Conservation (phyloP, 1,140 invertebrate genomes). For the Caerostris darwini region DNA sequence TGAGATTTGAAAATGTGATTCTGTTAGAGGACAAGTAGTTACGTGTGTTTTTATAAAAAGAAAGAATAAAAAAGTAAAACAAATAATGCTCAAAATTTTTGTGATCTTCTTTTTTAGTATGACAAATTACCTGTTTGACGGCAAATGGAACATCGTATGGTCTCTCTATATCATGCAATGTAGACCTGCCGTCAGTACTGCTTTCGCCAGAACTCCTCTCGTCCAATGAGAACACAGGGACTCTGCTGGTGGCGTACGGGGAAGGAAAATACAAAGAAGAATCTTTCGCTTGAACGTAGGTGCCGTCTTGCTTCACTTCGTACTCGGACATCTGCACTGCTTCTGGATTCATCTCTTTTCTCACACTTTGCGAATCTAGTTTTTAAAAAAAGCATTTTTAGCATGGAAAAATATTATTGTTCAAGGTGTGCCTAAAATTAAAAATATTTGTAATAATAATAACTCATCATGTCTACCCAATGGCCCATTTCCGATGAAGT, state of each 20-base stretch:
- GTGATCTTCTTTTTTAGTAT: no score
- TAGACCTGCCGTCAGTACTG: constrained; percentile 71
- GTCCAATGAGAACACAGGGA: constrained; percentile 62
- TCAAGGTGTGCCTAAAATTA: no score
- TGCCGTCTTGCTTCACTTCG: constrained; percentile 69
- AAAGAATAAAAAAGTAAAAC: no score
- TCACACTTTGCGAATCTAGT: constrained; percentile 52
- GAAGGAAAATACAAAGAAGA: constrained; percentile 69
- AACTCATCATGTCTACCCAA: no score
- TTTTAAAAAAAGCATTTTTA: no score
- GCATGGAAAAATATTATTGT: no score
- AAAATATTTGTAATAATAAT: no score
- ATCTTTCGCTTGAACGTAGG: constrained; percentile 62
- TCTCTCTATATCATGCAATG: constrained; percentile 63
- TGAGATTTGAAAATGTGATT: no score
- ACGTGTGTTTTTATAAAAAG: no score
- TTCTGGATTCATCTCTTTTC: constrained; percentile 68
- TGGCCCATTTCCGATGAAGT: no score
- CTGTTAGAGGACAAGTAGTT: no score
- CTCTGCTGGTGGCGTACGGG: constrained; percentile 71
- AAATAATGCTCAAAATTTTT: no score
- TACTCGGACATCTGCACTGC: constrained; percentile 75
- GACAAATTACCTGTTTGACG: constrained; percentile 63
- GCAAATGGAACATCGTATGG: constrained; percentile 76
- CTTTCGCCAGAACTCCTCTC: constrained; percentile 68